Evolutionary conservation across 2,888 invertebrate genomes (phyloP).

Genomic region (Eilema caniola): DNA sequence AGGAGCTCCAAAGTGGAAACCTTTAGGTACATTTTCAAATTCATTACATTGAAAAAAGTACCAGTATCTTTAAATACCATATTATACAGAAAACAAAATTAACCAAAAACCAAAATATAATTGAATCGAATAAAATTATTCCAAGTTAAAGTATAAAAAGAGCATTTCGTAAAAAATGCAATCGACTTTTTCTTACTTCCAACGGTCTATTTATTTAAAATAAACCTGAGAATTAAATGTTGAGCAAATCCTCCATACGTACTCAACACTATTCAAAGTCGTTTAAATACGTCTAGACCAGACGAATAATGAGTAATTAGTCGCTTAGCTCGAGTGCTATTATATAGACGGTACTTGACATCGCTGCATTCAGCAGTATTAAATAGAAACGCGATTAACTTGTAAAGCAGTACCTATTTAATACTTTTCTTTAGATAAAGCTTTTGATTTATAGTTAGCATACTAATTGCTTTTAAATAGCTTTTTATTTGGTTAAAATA

Average conservation of each 20-base stretch:
- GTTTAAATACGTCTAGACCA: constrained; percentile 2
- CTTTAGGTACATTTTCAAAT: too few relatives aligned
- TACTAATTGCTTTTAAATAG: too few relatives aligned
- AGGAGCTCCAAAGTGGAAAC: too few relatives aligned
- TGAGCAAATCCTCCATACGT: neutral
- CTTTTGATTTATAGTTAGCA: neutral
- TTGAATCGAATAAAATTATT: too few relatives aligned
- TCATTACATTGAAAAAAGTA: too few relatives aligned
- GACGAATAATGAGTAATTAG: neutral
- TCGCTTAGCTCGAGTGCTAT: neutral
- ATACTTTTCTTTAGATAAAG: neutral
- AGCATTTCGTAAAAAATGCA: neutral
- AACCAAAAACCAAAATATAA: too few relatives aligned
- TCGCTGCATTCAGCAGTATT: neutral
- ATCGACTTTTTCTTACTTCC: neutral
- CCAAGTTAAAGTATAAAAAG: neutral
- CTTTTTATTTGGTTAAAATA: too few relatives aligned
- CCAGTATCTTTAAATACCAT: too few relatives aligned
- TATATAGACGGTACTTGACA: neutral
- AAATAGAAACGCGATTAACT: neutral
- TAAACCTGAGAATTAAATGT: neutral
- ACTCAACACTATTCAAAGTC: neutral
- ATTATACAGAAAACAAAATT: too few relatives aligned
- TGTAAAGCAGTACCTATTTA: neutral
- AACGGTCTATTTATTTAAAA: neutral